Evolutionary conservation across 2,113 vertebrate species (phyloP).

Genomic region (Pseudopipra pipra): DNA sequence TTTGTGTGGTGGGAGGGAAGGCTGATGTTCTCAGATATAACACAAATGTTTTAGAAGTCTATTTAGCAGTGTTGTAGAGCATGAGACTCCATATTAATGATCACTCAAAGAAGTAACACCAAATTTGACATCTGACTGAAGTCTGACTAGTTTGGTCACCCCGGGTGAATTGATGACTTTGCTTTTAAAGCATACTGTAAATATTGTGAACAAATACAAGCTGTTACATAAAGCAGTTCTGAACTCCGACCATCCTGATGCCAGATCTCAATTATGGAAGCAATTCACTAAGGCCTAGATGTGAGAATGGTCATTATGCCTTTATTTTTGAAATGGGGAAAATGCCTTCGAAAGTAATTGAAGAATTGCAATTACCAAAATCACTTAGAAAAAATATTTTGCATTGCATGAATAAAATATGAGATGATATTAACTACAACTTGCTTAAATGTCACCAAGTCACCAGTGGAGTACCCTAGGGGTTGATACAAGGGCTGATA

Average conservation of each 20-base stretch:
- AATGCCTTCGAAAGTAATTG: not conserved
- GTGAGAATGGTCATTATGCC: not conserved
- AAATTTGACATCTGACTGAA: not conserved
- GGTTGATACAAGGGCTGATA: not conserved
- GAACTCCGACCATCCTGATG: not conserved
- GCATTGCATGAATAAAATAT: not conserved
- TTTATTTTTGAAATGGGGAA: not conserved
- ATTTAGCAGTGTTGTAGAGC: not conserved
- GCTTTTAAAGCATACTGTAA: not conserved
- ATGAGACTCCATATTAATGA: not conserved
- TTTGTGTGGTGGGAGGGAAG: not conserved
- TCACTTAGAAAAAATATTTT: not conserved
- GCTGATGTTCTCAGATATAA: not conserved
- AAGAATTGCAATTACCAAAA: not conserved
- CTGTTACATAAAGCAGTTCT: not conserved
- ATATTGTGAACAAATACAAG: not conserved
- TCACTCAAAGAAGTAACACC: not conserved
- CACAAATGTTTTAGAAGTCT: not conserved
- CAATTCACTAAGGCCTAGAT: not conserved
- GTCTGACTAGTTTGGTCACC: not conserved
- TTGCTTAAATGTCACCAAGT: not conserved
- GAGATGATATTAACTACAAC: not conserved
- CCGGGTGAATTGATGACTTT: not conserved
- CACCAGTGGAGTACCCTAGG: not conserved
- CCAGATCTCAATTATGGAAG: not conserved